These are phyloP conservation scores for Papilio protenor DNA, from an alignment of 2,888 invertebrate genomes.

Conservation along the genomic window DNA sequence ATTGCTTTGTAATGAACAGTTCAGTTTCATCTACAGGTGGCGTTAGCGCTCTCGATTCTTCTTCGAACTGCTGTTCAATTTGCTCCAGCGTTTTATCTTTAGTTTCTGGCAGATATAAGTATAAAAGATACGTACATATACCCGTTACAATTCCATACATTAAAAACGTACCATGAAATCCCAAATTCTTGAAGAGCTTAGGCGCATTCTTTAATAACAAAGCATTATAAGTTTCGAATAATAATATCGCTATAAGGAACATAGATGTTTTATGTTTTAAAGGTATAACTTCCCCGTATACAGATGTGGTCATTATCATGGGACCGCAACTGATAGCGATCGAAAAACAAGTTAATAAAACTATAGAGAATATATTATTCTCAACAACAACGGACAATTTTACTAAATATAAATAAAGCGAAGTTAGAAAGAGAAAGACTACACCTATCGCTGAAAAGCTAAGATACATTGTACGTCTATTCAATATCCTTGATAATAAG, in stretches of 20 bases:
- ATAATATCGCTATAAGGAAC: constrained; percentile 44
- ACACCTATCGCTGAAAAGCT: constrained; percentile 59
- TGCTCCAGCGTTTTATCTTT: constrained; percentile 62
- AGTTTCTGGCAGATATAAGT: constrained; percentile 60
- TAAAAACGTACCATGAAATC: constrained; percentile 55
- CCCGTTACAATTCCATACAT: constrained; percentile 50
- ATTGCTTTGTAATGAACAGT: background rate
- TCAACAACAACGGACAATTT: constrained; percentile 54
- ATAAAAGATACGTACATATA: constrained; percentile 49
- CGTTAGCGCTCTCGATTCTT: background rate
- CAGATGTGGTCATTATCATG: constrained; percentile 50
- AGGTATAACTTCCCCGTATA: constrained; percentile 63
- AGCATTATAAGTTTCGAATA: constrained; percentile 35
- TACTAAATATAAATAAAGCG: constrained; percentile 63
- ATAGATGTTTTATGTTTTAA: constrained; percentile 57
- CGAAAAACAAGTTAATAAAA: constrained; percentile 53
- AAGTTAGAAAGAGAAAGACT: constrained; percentile 59
- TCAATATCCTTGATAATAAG: constrained; percentile 48
- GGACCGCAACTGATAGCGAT: constrained; percentile 58
- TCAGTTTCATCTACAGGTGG: constrained; percentile 10
- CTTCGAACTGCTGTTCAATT: constrained; percentile 37
- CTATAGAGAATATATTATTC: constrained; percentile 58
- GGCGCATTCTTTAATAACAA: constrained; percentile 53
- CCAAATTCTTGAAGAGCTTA: constrained; percentile 51
- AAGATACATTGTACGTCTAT: constrained; percentile 58